Conservation (phyloP, 2,888 invertebrate species). For the Drosophila acutilabella region DNA sequence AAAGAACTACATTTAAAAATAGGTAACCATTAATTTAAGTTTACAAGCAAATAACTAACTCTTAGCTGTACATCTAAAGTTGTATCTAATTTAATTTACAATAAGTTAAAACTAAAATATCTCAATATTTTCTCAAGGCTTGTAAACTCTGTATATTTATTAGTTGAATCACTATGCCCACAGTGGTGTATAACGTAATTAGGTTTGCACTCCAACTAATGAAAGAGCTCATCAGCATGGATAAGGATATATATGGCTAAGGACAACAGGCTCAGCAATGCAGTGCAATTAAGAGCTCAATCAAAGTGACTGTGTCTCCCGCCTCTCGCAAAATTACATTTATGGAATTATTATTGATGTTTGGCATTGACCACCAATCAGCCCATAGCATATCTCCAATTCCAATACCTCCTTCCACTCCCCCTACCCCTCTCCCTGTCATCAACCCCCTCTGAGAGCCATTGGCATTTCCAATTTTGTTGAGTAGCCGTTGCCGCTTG, state of each 20-base stretch:
- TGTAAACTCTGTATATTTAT: background rate
- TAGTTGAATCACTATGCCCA: conserved; percentile 5
- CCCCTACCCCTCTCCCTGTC: background rate
- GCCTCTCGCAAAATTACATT: conserved; percentile 71
- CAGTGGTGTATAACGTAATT: conserved; percentile 16
- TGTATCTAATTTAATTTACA: too few species aligned
- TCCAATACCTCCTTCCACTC: conserved; percentile 18
- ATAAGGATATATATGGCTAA: conserved; percentile 22
- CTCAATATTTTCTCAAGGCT: background rate
- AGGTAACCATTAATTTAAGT: too few species aligned
- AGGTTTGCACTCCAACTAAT: conserved; percentile 61
- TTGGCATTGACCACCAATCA: conserved; percentile 74
- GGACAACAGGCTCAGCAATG: conserved; percentile 63
- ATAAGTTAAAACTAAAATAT: too few species aligned
- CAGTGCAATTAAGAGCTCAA: conserved; percentile 81
- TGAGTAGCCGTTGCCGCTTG: conserved; percentile 67
- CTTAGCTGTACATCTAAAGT: too few species aligned
- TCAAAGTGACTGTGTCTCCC: conserved; percentile 65
- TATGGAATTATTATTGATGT: conserved; percentile 80
- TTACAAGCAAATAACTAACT: too few species aligned
- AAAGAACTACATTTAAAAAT: too few species aligned
- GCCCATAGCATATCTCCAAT: conserved; percentile 35
- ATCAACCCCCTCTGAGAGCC: conserved; percentile 22
- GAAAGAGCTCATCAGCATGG: conserved; percentile 41
- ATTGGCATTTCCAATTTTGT: conserved; percentile 74